These are phyloP conservation scores for Thamnophis elegans DNA, from an alignment of 2,797 vertebrate species.

Conservation along the genomic window DNA sequence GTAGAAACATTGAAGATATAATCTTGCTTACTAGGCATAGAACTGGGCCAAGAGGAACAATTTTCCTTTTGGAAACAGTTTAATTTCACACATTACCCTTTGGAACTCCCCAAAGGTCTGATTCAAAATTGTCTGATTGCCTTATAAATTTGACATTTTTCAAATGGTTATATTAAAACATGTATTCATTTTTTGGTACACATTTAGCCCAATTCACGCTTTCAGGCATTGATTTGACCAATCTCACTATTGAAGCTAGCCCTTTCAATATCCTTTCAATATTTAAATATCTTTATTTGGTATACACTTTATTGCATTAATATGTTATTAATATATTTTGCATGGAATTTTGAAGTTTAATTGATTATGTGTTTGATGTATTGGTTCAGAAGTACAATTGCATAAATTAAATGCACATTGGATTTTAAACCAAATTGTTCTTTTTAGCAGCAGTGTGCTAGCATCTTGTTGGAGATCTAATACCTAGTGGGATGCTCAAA, in stretches of 20 bases:
- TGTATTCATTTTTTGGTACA: background rate
- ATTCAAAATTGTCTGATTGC: background rate
- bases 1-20: slow-evolving; percentile 28
- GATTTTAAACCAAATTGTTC: background rate
- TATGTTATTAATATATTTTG: background rate
- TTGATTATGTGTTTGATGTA: background rate
- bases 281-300: background rate
- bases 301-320: background rate
- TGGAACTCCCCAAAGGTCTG: background rate
- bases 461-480: background rate
- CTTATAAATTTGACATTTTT: background rate
- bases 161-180: background rate
- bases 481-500: background rate
- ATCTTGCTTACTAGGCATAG: background rate
- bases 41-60: background rate
- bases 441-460: background rate
- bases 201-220: background rate
- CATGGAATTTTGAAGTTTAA: background rate
- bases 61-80: background rate
- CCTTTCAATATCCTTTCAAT: background rate
- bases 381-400: background rate
- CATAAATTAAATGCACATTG: background rate
- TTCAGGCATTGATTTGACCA: background rate
- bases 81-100: background rate
- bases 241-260: background rate